phyloP scores from a whole-genome alignment of 2,113 vertebrate species.

The Atlantisia rogersi region DNA sequence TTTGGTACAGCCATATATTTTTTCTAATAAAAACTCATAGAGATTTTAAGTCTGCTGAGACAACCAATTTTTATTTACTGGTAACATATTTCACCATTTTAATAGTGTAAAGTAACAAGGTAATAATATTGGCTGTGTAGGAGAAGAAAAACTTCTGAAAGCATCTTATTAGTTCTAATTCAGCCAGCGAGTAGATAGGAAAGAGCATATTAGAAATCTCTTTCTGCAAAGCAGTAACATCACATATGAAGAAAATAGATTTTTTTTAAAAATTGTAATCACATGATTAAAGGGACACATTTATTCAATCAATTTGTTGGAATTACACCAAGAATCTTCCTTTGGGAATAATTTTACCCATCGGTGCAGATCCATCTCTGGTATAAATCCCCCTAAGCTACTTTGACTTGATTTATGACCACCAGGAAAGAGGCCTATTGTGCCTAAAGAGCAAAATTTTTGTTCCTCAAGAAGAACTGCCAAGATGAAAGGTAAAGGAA shows the following conservation, averaged over 20 bases:
- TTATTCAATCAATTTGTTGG: neutral
- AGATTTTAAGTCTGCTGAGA: neutral
- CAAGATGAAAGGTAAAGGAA: neutral
- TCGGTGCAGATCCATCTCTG: neutral
- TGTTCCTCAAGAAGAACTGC: neutral
- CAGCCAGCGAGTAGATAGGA: neutral
- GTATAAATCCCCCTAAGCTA: neutral
- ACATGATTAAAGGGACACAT: slow-evolving; percentile 3
- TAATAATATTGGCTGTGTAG: neutral
- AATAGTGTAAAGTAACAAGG: neutral
- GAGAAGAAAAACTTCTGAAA: neutral
- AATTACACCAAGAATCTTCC: slow-evolving; percentile 5
- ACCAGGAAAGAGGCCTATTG: neutral
- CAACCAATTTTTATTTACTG: neutral
- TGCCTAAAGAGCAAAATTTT: neutral
- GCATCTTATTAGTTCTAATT: neutral
- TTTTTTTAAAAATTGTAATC: neutral
- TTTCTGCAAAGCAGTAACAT: neutral
- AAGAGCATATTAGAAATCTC: neutral
- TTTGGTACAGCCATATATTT: neutral
- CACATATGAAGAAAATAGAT: neutral
- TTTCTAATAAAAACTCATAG: neutral
- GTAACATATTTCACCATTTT: neutral
- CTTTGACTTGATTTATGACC: slow-evolving; percentile 14
- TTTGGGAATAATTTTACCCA: slow-evolving; percentile 30